Conservation (phyloP, 2,888 invertebrate genomes). For the Monochamus alternatus region DNA sequence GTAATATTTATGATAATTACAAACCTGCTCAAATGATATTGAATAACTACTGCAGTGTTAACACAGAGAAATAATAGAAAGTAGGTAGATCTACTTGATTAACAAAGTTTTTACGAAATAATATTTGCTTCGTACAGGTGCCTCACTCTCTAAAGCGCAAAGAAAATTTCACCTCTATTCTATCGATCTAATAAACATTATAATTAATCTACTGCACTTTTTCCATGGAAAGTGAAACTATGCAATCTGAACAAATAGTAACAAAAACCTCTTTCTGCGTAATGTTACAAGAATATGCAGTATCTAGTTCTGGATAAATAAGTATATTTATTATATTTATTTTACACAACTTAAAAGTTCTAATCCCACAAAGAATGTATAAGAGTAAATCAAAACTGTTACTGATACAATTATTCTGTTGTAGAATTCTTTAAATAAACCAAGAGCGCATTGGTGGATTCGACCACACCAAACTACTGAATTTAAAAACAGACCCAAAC, state of each 20-base stretch:
- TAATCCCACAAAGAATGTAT: too few species aligned
- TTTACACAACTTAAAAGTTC: not conserved
- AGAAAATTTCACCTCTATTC: constrained; percentile 29
- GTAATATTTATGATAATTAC: not conserved
- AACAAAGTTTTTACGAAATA: constrained; percentile 26
- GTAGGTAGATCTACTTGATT: constrained; percentile 22
- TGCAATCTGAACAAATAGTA: not conserved
- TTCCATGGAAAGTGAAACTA: constrained; percentile 12
- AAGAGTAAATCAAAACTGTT: too few species aligned
- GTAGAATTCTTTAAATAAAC: too few species aligned
- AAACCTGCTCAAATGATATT: not conserved
- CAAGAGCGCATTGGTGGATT: too few species aligned
- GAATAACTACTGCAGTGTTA: not conserved
- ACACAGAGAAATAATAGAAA: constrained; percentile 25
- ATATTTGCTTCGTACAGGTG: constrained; percentile 14
- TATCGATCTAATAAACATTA: constrained; percentile 18
- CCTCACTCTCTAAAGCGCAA: constrained; percentile 23
- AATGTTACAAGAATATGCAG: not conserved
- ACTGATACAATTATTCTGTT: too few species aligned
- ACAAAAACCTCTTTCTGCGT: not conserved
- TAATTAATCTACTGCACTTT: constrained; percentile 22
- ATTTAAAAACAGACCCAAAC: too few species aligned
- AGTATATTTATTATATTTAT: not conserved
- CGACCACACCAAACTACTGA: too few species aligned
- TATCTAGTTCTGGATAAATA: not conserved